Conservation (phyloP, 2,888 invertebrate species). For the Catocala fraxini region DNA sequence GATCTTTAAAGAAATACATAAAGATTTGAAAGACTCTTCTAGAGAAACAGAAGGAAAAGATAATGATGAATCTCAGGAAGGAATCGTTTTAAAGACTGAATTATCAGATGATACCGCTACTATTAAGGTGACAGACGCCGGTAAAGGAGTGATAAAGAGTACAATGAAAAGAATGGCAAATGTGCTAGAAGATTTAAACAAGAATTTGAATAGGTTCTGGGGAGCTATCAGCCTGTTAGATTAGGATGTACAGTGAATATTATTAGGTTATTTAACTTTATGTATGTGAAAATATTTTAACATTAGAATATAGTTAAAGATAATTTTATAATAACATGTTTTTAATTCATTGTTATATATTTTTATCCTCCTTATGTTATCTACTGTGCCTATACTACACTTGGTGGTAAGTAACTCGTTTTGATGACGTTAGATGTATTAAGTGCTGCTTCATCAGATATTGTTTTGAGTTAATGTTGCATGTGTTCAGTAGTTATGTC, state of each 20-base stretch:
- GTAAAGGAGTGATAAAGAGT: constrained; percentile 64
- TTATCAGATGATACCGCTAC: constrained; percentile 60
- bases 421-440: too few relatives aligned
- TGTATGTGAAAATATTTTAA: constrained; percentile 59
- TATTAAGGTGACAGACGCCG: constrained; percentile 60
- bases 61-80: constrained; percentile 41
- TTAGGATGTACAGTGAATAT: constrained; percentile 59
- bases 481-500: too few relatives aligned
- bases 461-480: too few relatives aligned
- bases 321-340: neutral
- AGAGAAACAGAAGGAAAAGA: constrained; percentile 46
- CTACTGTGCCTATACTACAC: too few relatives aligned
- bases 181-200: constrained; percentile 72
- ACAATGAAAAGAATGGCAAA: constrained; percentile 67
- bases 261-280: constrained; percentile 35
- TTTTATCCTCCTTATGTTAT: too few relatives aligned
- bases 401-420: too few relatives aligned
- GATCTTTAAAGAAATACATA: constrained; percentile 65
- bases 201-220: constrained; percentile 74
- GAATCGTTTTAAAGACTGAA: constrained; percentile 61
- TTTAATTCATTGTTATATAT: too few relatives aligned
- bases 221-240: constrained; percentile 69
- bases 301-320: neutral
- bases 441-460: too few relatives aligned
- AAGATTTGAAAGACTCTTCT: constrained; percentile 61